These are phyloP conservation scores for Cheilosia impressa DNA, from an alignment of 2,888 invertebrate species.

Conservation along the genomic window DNA sequence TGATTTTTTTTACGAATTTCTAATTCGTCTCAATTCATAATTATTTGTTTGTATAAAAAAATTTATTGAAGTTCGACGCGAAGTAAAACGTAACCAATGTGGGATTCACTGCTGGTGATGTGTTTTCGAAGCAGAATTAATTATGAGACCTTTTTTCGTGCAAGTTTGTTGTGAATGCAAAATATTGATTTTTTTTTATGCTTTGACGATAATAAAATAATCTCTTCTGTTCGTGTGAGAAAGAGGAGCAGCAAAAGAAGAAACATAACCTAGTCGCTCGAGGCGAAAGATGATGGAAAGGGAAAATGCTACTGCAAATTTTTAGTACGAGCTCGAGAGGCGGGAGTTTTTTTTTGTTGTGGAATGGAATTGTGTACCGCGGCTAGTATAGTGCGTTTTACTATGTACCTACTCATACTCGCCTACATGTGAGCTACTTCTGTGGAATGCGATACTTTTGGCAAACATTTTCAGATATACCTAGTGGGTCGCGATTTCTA, in stretches of 20 bases:
- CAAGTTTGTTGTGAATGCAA: constrained; percentile 64
- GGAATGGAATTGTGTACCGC: constrained; percentile 4
- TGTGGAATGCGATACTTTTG: neutral
- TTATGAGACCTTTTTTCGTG: constrained; percentile 36
- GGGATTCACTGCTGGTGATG: constrained; percentile 18
- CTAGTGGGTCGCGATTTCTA: no score
- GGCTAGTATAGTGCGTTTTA: neutral
- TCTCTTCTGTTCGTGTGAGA: constrained; percentile 15
- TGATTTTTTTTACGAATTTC: constrained; percentile 33
- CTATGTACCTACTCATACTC: no score
- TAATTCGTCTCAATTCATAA: constrained; percentile 14
- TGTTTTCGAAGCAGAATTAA: constrained; percentile 48
- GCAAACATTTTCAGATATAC: neutral
- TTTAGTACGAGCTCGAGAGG: constrained; percentile 28
- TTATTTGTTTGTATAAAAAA: constrained; percentile 3
- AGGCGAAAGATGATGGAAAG: constrained; percentile 8
- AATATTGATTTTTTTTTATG: constrained; percentile 65
- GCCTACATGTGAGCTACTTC: neutral
- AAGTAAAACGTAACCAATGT: constrained; percentile 19
- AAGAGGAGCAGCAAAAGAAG: constrained; percentile 2
- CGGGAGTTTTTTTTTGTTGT: constrained; percentile 35
- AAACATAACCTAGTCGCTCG: constrained; percentile 55
- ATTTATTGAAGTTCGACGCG: neutral
- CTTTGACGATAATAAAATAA: constrained; percentile 54
- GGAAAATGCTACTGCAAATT: constrained; percentile 27